phyloP scores from a whole-genome alignment of 2,797 vertebrate genomes.

The Lagodon rhomboides region DNA sequence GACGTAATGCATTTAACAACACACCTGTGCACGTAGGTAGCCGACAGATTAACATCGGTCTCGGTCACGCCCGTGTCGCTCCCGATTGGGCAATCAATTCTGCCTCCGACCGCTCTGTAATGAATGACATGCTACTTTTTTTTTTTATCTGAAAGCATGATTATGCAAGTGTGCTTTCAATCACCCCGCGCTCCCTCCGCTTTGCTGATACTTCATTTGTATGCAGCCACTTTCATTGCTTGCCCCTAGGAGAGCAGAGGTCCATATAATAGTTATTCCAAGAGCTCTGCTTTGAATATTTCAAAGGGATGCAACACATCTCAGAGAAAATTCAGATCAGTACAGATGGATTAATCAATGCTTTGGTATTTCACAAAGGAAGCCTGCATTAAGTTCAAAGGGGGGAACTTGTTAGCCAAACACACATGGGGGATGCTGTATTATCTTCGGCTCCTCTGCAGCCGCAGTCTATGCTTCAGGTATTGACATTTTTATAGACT shows the following conservation, averaged over 20 bases:
- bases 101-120: conserved; percentile 50
- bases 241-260: conserved; percentile 77
- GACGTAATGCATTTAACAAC: not conserved
- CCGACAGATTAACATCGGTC: conserved; percentile 19
- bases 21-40: not conserved
- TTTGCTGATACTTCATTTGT: conserved; percentile 76
- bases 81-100: conserved; percentile 63
- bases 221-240: conserved; percentile 74
- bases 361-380: conserved; percentile 78
- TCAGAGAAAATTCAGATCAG: conserved; percentile 79
- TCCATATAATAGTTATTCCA: conserved; percentile 77
- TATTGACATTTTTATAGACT: conserved; percentile 80
- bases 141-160: conserved; percentile 59
- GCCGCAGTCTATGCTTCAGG: conserved; percentile 58
- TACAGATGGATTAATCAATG: conserved; percentile 82
- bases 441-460: conserved; percentile 60
- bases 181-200: conserved; percentile 58
- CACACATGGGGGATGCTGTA: conserved; percentile 62
- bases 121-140: conserved; percentile 61
- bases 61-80: conserved; percentile 29
- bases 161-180: conserved; percentile 76
- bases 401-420: conserved; percentile 73
- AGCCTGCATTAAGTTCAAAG: conserved; percentile 78
- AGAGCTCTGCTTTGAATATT: conserved; percentile 81
- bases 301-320: conserved; percentile 79